These are phyloP conservation scores for Perdita meconis DNA, from an alignment of 2,888 invertebrate species.

Conservation along the genomic window DNA sequence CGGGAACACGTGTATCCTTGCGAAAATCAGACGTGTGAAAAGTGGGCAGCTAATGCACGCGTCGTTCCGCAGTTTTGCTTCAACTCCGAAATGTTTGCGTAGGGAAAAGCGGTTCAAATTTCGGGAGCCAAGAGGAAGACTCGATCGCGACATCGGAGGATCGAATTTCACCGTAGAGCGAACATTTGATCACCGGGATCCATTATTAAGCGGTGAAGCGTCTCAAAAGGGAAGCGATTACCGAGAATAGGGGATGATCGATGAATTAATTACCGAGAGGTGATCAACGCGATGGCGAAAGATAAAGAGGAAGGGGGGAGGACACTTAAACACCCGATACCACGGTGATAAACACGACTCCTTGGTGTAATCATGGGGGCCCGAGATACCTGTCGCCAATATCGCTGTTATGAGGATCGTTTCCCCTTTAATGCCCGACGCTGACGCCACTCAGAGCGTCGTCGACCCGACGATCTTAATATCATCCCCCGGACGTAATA, in stretches of 20 bases:
- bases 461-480: slow-evolving; percentile 48
- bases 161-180: background rate
- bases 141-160: too few relatives aligned
- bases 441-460: slow-evolving; percentile 36
- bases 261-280: slow-evolving; percentile 35
- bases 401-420: slow-evolving; percentile 62
- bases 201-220: background rate
- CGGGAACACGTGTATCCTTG: background rate
- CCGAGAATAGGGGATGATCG: slow-evolving; percentile 22
- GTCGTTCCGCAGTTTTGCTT: background rate
- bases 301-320: slow-evolving; percentile 3
- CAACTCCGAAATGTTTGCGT: too few relatives aligned
- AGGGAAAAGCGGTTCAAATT: too few relatives aligned
- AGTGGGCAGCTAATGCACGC: background rate
- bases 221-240: background rate
- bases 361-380: slow-evolving; percentile 35
- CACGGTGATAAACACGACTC: slow-evolving; percentile 50
- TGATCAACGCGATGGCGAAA: background rate
- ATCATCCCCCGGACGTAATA: slow-evolving; percentile 49
- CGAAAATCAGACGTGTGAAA: background rate
- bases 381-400: slow-evolving; percentile 48
- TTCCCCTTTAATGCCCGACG: slow-evolving; percentile 55
- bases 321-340: slow-evolving; percentile 25
- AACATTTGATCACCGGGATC: background rate
- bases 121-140: too few relatives aligned